A percentile compares a stretch with the other conserved stretches of the same genome.
Evolutionary conservation across 2,113 vertebrate genomes (phyloP).

Genomic region (Calonectris borealis): DNA sequence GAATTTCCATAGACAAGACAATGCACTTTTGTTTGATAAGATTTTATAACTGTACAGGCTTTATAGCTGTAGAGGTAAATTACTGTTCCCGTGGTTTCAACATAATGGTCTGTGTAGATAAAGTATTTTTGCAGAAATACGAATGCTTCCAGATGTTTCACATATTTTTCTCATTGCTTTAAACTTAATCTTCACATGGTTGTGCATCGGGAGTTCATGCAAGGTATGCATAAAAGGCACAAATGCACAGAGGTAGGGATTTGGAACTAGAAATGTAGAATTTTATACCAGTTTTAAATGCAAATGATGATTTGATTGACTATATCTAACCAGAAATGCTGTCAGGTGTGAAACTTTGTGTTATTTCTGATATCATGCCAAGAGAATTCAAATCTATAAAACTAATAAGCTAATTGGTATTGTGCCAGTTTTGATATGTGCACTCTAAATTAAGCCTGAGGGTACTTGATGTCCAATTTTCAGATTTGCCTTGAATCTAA

Average conservation of each 20-base stretch:
- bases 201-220: neutral
- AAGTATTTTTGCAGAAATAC: neutral
- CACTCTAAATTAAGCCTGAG: neutral
- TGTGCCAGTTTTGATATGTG: neutral
- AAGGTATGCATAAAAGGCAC: neutral
- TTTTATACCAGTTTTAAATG: neutral
- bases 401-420: neutral
- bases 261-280: neutral
- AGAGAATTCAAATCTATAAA: conserved; percentile 18
- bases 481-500: neutral
- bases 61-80: conserved; percentile 29
- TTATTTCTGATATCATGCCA: neutral
- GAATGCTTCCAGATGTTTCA: conserved; percentile 1
- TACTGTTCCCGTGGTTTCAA: neutral
- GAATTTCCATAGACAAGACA: conserved; percentile 44
- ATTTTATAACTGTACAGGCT: neutral
- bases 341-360: neutral
- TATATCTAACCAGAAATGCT: neutral
- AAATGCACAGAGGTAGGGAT: neutral
- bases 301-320: neutral
- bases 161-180: neutral
- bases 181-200: neutral
- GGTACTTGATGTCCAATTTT: neutral
- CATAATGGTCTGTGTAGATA: neutral
- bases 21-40: conserved; percentile 5